phyloP scores from a whole-genome alignment of 2,888 invertebrate genomes.

The Eupelmus urozonus region DNA sequence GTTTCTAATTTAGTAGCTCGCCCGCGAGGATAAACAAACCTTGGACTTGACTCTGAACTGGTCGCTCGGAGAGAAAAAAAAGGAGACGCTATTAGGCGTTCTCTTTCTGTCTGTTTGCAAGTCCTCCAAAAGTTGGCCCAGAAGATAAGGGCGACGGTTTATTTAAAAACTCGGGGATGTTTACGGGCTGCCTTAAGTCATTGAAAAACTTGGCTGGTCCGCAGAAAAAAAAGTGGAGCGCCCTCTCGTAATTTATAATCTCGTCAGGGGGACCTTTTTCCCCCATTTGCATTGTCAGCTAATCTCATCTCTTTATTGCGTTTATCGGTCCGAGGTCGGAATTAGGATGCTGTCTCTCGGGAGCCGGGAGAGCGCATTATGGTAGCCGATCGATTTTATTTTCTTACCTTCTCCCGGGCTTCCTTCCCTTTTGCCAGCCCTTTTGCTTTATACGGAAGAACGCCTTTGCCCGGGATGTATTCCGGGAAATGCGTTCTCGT shows the following conservation, averaged over 20 bases:
- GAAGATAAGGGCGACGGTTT: background rate
- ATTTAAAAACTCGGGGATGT: background rate
- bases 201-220: constrained; percentile 9
- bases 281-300: constrained; percentile 50
- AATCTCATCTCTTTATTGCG: constrained; percentile 46
- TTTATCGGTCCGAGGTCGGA: constrained; percentile 31
- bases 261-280: background rate
- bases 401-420: background rate
- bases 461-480: background rate
- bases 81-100: too few relatives aligned
- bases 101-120: too few relatives aligned
- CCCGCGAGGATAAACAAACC: constrained; percentile 62
- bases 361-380: constrained; percentile 10
- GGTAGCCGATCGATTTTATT: constrained; percentile 48
- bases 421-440: background rate
- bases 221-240: background rate
- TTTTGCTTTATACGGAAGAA: background rate
- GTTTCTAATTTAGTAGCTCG: constrained; percentile 41
- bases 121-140: background rate
- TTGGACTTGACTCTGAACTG: constrained; percentile 63
- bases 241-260: constrained; percentile 34
- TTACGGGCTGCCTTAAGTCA: background rate
- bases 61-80: too few relatives aligned
- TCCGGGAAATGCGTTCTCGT: background rate
- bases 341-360: constrained; percentile 40